Percentiles rank a stretch among this genome's conserved stretches.
phyloP scores from a whole-genome alignment of 2,888 invertebrate genomes.

The Syrista parreyssii region DNA sequence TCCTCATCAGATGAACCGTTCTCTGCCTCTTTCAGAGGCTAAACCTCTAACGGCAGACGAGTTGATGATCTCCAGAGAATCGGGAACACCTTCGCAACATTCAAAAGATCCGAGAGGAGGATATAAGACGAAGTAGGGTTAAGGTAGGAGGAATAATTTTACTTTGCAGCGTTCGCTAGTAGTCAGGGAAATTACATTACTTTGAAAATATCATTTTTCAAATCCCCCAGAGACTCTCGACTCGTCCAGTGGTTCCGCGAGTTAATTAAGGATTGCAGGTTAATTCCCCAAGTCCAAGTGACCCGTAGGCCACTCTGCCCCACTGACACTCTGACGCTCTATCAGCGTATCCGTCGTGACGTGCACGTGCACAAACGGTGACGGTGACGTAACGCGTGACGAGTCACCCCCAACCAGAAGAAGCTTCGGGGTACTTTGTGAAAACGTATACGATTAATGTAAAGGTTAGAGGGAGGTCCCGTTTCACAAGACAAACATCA shows the following conservation, averaged over 20 bases:
- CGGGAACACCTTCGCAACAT: background rate
- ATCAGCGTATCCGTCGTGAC: background rate
- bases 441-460: background rate
- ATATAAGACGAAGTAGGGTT: background rate
- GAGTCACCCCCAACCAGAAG: background rate
- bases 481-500: conserved; percentile 3
- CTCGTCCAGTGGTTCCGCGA: background rate
- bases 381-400: background rate
- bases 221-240: background rate
- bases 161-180: background rate
- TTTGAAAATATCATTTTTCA: background rate
- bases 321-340: background rate
- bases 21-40: background rate
- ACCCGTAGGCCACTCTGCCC: background rate
- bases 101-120: background rate
- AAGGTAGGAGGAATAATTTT: background rate
- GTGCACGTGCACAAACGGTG: background rate
- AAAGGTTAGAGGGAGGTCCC: background rate
- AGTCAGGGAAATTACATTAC: background rate
- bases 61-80: background rate
- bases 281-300: background rate
- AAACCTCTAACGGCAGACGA: background rate
- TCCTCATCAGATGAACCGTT: background rate
- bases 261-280: background rate
- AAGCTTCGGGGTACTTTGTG: background rate